These are phyloP conservation scores for Manis crassicaudata DNA, from an alignment of 2,797 vertebrate species.

Conservation along the genomic window DNA sequence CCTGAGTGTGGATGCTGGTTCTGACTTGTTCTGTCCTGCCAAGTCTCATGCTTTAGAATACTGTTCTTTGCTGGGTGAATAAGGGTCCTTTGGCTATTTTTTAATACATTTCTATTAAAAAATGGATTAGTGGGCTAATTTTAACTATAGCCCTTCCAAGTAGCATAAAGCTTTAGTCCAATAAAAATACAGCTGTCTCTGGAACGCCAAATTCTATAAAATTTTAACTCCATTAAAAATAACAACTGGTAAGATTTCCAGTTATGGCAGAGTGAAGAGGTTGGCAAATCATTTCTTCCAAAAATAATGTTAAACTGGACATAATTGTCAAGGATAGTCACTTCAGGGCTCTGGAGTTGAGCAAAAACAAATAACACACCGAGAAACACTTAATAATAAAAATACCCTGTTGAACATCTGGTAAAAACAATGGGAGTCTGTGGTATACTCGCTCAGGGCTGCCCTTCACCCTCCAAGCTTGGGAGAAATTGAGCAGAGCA, in stretches of 20 bases:
- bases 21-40: background rate
- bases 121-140: conserved; percentile 1
- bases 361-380: background rate
- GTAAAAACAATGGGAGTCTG: background rate
- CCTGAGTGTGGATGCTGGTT: background rate
- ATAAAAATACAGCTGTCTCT: background rate
- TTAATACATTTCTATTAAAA: background rate
- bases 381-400: background rate
- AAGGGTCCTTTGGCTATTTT: background rate
- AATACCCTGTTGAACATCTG: background rate
- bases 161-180: background rate
- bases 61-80: background rate
- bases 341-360: background rate
- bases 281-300: background rate
- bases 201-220: background rate
- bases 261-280: background rate
- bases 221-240: background rate
- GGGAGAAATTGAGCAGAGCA: background rate
- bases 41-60: background rate
- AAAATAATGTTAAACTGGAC: background rate
- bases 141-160: background rate
- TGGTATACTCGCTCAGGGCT: background rate
- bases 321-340: background rate
- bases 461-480: too few relatives aligned
- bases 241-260: background rate